A percentile compares a stretch with the other conserved stretches of the same genome.
Evolutionary conservation across 1,140 invertebrate genomes (phyloP).

Genomic region (Meloidogyne exigua): DNA sequence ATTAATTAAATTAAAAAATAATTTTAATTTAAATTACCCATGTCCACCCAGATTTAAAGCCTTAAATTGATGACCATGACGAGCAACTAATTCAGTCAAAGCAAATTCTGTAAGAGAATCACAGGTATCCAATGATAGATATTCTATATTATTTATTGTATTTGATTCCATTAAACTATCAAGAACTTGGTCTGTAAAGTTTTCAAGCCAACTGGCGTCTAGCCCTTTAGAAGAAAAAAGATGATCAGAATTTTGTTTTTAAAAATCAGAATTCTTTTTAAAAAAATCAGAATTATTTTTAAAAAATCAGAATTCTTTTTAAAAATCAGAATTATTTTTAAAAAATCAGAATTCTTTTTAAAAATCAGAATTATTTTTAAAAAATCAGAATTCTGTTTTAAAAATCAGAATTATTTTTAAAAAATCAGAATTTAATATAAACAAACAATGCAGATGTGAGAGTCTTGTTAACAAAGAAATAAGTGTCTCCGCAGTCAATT

Average conservation of each 20-base stretch:
- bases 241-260: not conserved
- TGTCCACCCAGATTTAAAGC: conserved; percentile 88
- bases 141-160: conserved; percentile 79
- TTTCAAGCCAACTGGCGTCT: conserved; percentile 81
- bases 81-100: conserved; percentile 83
- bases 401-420: no score
- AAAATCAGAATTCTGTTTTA: not conserved
- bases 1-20: conserved; percentile 65
- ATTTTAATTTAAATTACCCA: conserved; percentile 74
- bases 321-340: no score
- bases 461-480: conserved; percentile 86
- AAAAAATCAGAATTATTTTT: no score
- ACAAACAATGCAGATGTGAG: conserved; percentile 74
- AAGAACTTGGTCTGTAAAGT: conserved; percentile 87
- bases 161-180: conserved; percentile 84
- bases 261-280: no score
- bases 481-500: conserved; percentile 86
- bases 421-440: no score
- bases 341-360: no score
- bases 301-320: no score
- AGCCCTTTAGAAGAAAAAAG: conserved; percentile 15
- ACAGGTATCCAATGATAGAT: conserved; percentile 84
- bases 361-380: no score
- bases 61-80: conserved; percentile 80
- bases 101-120: conserved; percentile 87